These are phyloP conservation scores for Bombus breviceps DNA, from an alignment of 1,140 invertebrate species.

Conservation along the genomic window DNA sequence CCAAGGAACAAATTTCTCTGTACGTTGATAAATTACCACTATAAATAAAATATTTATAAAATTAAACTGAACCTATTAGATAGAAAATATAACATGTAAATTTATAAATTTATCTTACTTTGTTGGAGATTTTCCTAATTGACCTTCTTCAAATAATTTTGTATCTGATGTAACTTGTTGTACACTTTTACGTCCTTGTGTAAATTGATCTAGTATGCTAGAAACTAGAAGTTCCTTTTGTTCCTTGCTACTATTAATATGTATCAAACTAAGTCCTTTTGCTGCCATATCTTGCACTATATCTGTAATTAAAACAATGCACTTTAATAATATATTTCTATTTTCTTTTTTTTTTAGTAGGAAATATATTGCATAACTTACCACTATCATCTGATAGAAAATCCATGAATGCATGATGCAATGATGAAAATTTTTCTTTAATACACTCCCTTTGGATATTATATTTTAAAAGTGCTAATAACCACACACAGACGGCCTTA, in stretches of 20 bases:
- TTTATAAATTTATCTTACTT: constrained; percentile 84
- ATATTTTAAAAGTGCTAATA: constrained; percentile 91
- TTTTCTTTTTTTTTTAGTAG: not conserved
- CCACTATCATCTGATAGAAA: constrained; percentile 95
- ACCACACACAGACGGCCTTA: constrained; percentile 92
- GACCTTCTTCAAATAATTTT: constrained; percentile 93
- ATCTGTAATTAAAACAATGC: constrained; percentile 80
- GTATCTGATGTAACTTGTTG: constrained; percentile 91
- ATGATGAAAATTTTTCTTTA: constrained; percentile 85
- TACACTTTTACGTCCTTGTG: constrained; percentile 88
- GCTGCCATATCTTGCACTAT: constrained; percentile 96
- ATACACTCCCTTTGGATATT: constrained; percentile 88
- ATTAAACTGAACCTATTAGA: constrained; percentile 20
- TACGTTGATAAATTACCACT: constrained; percentile 95
- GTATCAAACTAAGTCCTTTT: constrained; percentile 94
- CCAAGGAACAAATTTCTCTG: constrained; percentile 95
- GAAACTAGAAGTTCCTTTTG: constrained; percentile 89
- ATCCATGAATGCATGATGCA: constrained; percentile 94
- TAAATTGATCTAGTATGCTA: constrained; percentile 91
- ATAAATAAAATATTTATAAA: constrained; percentile 56
- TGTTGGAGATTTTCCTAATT: constrained; percentile 91
- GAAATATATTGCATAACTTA: constrained; percentile 78
- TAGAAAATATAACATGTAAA: not conserved
- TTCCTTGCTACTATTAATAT: constrained; percentile 89
- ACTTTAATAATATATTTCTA: constrained; percentile 48